Evolutionary conservation across 1,140 invertebrate species (phyloP).

Genomic region (Drosophila azteca): DNA sequence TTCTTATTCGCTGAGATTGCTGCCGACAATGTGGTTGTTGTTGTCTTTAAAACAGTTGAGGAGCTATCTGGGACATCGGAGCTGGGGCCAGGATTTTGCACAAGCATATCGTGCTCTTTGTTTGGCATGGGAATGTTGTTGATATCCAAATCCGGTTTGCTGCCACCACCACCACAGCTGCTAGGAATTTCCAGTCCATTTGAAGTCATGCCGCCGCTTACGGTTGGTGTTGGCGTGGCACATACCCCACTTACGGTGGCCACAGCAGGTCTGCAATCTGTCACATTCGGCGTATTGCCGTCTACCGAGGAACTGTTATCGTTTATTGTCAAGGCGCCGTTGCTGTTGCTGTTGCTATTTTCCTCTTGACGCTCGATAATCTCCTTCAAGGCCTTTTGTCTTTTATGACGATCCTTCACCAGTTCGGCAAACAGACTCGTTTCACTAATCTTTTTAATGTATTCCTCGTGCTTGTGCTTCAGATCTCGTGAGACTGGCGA

Average conservation of each 20-base stretch:
- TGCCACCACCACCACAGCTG: slow-evolving; percentile 2
- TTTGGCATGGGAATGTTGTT: slow-evolving; percentile 87
- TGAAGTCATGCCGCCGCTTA: slow-evolving; percentile 40
- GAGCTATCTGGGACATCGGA: slow-evolving; percentile 63
- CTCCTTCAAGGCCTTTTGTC: slow-evolving; percentile 87
- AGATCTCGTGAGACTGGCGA: slow-evolving; percentile 75
- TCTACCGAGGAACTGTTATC: slow-evolving; percentile 81
- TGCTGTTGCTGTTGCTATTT: slow-evolving; percentile 83
- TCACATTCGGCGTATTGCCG: slow-evolving; percentile 63
- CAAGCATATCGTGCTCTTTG: slow-evolving; percentile 56
- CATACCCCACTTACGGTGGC: slow-evolving; percentile 9
- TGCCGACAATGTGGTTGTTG: slow-evolving; percentile 24
- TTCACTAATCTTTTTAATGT: slow-evolving; percentile 90
- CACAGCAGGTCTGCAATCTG: slow-evolving; percentile 34
- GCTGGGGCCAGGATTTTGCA: slow-evolving; percentile 24
- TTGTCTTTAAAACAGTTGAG: slow-evolving; percentile 4
- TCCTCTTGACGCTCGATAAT: slow-evolving; percentile 87
- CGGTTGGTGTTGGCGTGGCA: slow-evolving; percentile 27
- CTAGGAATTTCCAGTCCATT: slow-evolving; percentile 59
- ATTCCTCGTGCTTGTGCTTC: slow-evolving; percentile 85
- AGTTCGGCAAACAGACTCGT: slow-evolving; percentile 94
- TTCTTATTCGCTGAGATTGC: slow-evolving; percentile 22
- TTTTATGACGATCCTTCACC: slow-evolving; percentile 92
- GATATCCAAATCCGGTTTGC: slow-evolving; percentile 84
- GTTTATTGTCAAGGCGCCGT: slow-evolving; percentile 73